Evolutionary conservation across 2,888 invertebrate genomes (phyloP).

Genomic region (Lithosia quadra): DNA sequence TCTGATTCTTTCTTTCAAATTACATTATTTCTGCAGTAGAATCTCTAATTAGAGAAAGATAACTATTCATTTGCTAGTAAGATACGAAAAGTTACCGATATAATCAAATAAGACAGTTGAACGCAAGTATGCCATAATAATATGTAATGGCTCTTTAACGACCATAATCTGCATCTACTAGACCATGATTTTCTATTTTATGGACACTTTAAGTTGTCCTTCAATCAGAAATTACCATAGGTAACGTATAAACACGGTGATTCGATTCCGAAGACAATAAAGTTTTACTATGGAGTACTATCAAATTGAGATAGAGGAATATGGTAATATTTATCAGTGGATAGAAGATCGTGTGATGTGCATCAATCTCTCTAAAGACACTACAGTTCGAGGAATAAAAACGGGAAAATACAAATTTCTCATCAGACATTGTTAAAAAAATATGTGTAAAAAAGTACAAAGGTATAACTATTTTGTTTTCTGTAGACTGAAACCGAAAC

Average conservation of each 20-base stretch:
- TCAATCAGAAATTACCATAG: neutral
- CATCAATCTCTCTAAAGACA: neutral
- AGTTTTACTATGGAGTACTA: neutral
- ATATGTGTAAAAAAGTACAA: no score
- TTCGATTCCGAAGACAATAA: constrained; percentile 6
- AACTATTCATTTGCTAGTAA: neutral
- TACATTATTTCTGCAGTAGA: no score
- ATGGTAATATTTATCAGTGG: neutral
- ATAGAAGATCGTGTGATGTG: neutral
- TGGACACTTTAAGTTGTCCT: constrained; percentile 7
- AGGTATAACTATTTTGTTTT: no score
- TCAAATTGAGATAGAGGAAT: neutral
- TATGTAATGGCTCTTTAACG: neutral
- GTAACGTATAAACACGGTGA: neutral
- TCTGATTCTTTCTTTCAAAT: no score
- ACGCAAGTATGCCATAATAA: neutral
- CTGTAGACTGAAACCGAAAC: no score
- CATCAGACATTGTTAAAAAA: no score
- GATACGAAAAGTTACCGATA: neutral
- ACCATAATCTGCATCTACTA: neutral
- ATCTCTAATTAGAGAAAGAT: no score
- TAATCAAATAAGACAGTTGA: neutral
- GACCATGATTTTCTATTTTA: constrained; percentile 1
- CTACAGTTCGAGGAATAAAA: neutral
- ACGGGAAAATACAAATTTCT: no score